Conservation (phyloP, 2,113 vertebrate species). For the Ictalurus furcatus region DNA sequence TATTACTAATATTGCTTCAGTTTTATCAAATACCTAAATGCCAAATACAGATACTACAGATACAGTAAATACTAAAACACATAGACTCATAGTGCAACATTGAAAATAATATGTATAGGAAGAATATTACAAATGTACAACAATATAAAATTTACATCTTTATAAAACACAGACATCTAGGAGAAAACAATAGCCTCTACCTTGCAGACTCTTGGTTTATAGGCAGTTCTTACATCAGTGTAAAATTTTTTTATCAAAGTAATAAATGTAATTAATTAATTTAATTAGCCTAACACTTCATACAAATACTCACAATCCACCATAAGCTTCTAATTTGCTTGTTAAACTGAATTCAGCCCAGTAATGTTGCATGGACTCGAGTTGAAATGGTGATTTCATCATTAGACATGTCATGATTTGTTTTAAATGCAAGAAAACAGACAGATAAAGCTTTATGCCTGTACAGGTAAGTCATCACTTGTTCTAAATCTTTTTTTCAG, state of each 20-base stretch:
- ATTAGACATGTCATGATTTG: not conserved
- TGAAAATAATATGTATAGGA: constrained; percentile 50
- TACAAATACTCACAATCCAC: not conserved
- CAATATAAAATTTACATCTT: constrained; percentile 37
- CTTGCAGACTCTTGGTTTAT: constrained; percentile 35
- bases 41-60: not conserved
- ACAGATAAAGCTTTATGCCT: not conserved
- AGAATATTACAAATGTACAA: constrained; percentile 57
- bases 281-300: constrained; percentile 18
- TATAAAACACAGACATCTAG: constrained; percentile 60
- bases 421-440: not conserved
- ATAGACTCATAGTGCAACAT: constrained; percentile 53
- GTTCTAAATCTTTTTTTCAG: not conserved
- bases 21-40: not conserved
- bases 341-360: not conserved
- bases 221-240: constrained; percentile 30
- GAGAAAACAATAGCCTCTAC: constrained; percentile 38
- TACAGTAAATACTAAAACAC: constrained; percentile 58
- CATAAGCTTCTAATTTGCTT: not conserved
- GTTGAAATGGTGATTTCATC: not conserved
- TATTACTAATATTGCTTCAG: not conserved
- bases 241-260: constrained; percentile 26
- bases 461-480: not conserved
- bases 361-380: not conserved
- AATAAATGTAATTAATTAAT: not conserved